Evolutionary conservation across 2,888 invertebrate genomes (phyloP), one percentile per base, ranked within the genome.

Genomic region (Allolobophora icterica): DNA sequence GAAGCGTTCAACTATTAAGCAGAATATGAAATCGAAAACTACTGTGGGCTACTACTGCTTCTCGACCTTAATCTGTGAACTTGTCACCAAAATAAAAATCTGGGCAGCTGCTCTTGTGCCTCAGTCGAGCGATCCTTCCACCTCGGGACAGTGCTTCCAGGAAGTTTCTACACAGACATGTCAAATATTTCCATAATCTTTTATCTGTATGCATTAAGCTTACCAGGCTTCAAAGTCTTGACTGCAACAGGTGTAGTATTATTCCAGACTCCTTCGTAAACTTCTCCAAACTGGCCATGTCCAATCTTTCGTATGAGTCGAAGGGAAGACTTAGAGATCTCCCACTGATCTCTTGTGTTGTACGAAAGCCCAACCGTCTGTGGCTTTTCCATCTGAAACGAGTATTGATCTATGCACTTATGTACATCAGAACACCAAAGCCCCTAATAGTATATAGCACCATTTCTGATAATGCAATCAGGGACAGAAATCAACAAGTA

Each of bases 201-300:
- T 52, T 52, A 52, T 52, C 71, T 71, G n/a, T 71, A 30, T 30
- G 33, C 11, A 90, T 45, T 8, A 42, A 45, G 91, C 92, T 35
- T 95, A 97, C 97, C 97, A 92, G 98, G 98, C 96, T 99, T 99
- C 89, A 99, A 96, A 40, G 99, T 99, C 96, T 99, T 99, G 94
- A 99, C 99, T 91, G 99, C 99, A 90, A 99, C 99, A 2, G 99
- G 98, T 89, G 99, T 99, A 84, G 99, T 99, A 96, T 98, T 98
- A 96, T 99, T 99, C 99, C 99, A 99, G 93, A 98, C 96, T n/a
- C 99, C 99, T 96, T 99, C 99, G 99, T 99, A 99, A 91, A 99
- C 99, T 96, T 99, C 99, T 90, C 99, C 99, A 96, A 99, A 99
- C 96, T 99, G 99, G 19, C 99, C 99, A 94, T 99, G 98, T 89